Percentiles rank a stretch among this genome's conserved stretches.
These are phyloP conservation scores for Cyclura pinguis DNA, from an alignment of 2,797 vertebrate species.

Conservation along the genomic window DNA sequence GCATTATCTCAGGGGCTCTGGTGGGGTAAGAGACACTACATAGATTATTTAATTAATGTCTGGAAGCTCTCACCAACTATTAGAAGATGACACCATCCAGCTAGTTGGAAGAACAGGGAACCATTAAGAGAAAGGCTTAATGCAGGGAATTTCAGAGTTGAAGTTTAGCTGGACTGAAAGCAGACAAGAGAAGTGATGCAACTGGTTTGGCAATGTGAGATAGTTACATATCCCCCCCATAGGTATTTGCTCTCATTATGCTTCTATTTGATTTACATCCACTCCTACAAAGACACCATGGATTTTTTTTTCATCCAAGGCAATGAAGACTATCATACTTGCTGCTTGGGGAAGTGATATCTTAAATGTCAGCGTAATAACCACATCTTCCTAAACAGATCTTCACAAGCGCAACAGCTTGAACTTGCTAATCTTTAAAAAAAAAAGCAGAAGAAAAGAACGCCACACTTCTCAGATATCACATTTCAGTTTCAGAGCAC, in stretches of 20 bases:
- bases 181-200: background rate
- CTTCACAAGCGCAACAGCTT: background rate
- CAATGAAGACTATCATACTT: background rate
- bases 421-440: background rate
- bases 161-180: background rate
- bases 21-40: too few relatives aligned
- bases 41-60: background rate
- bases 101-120: background rate
- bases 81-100: background rate
- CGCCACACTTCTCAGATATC: background rate
- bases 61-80: background rate
- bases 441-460: background rate
- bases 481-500: background rate
- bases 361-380: constrained; percentile 14
- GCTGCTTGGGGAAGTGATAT: background rate
- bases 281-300: too few relatives aligned
- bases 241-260: background rate
- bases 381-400: background rate
- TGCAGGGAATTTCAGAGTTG: background rate
- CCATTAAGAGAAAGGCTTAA: background rate
- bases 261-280: too few relatives aligned
- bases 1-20: too few relatives aligned
- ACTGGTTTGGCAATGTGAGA: background rate
- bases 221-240: background rate
- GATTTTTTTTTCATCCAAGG: background rate